Percentiles rank a stretch among this genome's conserved stretches.
These are phyloP conservation scores for Spodoptera littoralis DNA, from an alignment of 2,888 invertebrate genomes.

Conservation along the genomic window DNA sequence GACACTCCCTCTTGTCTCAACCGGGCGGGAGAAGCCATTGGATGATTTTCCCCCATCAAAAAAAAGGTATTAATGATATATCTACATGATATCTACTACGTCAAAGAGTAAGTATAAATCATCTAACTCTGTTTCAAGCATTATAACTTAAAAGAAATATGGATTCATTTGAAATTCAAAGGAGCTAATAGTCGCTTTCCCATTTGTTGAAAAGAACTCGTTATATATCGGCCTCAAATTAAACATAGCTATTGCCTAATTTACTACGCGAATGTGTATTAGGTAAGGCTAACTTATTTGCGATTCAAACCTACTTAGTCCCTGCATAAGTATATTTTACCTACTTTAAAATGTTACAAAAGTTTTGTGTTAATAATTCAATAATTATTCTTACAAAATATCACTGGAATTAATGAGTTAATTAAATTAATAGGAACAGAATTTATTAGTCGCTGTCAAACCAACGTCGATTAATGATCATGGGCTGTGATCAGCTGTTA, in stretches of 20 bases:
- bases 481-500: constrained; percentile 7
- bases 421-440: no score
- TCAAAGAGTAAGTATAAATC: constrained; percentile 33
- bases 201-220: constrained; percentile 68
- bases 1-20: no score
- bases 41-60: no score
- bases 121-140: constrained; percentile 62
- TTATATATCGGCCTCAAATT: constrained; percentile 49
- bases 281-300: constrained; percentile 14
- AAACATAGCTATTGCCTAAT: constrained; percentile 14
- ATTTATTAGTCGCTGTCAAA: no score
- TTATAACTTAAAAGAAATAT: constrained; percentile 71
- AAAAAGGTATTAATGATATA: constrained; percentile 26
- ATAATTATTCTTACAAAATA: no score
- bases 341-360: no score
- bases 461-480: background rate
- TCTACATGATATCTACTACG: no score
- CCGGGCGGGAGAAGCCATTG: no score
- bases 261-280: constrained; percentile 19
- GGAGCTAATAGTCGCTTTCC: constrained; percentile 70
- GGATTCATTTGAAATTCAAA: constrained; percentile 80
- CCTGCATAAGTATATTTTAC: no score
- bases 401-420: no score
- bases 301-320: no score
- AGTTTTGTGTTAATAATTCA: no score